Base-by-base conservation (phyloP, 1,140 invertebrate species). In the Pseudachorutes palmiensis region DNA sequence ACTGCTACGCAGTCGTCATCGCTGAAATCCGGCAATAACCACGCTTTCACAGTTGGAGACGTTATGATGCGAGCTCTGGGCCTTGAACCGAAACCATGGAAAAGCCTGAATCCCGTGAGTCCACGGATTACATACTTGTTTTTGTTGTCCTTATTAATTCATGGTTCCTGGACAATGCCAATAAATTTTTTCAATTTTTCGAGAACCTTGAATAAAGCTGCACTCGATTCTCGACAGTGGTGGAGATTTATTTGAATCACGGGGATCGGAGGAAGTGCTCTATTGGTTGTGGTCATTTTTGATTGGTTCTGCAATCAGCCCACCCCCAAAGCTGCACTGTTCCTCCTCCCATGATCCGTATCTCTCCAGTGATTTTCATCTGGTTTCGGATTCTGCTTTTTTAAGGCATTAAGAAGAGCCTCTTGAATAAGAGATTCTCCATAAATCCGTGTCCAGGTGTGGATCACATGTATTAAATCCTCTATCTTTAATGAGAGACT, bases 201-300 rank as follows among this genome's bases (percentile, higher is more conserved):
- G 12, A 55, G 3, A 14, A 5, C 12, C 24, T 26, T 55, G 24
- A 9, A 55, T 14, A 55, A 55, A 5, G 12, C 51, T 24, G 51
- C 24, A 55, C 9, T 16, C 3, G 12, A 9, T 16, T 12, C 51
- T 26, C 5, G 24, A 5, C 9, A 55, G 24, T 55, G 51, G 24
- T 55, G 51, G 9, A 55, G 24, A 55, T 55, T 55, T 55, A 55
- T 55, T 55, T 55, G 51, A 12, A 55, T 5, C 9, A 55, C 51
- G 24, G 51, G 24, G 24, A 24, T 55, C 9, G 36, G 36, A 45
- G 36, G 36, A 45, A 45, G 36, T 45, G n/a, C n/a, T n/a, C n/a
- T n/a, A n/a, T n/a, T n/a, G n/a, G n/a, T n/a, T n/a, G n/a, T n/a
- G n/a, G n/a, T n/a, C n/a, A n/a, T n/a, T n/a, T n/a, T n/a, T n/a